Conservation (phyloP, 2,797 vertebrate genomes). For the Alosa sapidissima region DNA sequence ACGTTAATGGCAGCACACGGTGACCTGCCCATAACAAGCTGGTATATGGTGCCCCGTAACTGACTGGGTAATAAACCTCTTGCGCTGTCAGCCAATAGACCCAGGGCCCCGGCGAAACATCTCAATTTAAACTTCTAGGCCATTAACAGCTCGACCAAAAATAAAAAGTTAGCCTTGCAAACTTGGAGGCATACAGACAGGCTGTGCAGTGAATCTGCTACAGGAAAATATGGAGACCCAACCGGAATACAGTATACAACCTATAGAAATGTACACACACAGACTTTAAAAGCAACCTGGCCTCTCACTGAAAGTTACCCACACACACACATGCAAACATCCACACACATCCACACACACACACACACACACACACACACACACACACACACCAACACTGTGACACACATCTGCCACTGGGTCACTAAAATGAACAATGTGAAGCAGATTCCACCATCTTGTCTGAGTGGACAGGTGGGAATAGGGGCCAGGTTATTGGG, state of each 20-base stretch:
- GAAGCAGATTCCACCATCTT: not conserved
- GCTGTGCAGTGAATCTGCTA: conserved; percentile 23
- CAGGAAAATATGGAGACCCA: conserved; percentile 6
- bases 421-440: not conserved
- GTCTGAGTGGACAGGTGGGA: conserved; percentile 23
- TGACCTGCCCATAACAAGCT: conserved; percentile 41
- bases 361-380: not conserved
- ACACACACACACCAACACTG: not conserved
- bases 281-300: not conserved
- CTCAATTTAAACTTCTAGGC: conserved; percentile 57
- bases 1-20: conserved; percentile 60
- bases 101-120: conserved; percentile 55
- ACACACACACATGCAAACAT: not conserved
- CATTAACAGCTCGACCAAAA: conserved; percentile 48
- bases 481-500: conserved; percentile 22
- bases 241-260: too few species aligned
- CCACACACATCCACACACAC: conserved; percentile 21
- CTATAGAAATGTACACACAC: not conserved
- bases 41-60: conserved; percentile 52
- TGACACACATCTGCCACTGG: not conserved
- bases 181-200: conserved; percentile 36
- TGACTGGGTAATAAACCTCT: conserved; percentile 56
- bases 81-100: conserved; percentile 54
- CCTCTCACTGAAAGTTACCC: not conserved
- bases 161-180: conserved; percentile 47